Evolutionary conservation across 2,113 vertebrate species (phyloP).

Genomic region (Zingel zingel): DNA sequence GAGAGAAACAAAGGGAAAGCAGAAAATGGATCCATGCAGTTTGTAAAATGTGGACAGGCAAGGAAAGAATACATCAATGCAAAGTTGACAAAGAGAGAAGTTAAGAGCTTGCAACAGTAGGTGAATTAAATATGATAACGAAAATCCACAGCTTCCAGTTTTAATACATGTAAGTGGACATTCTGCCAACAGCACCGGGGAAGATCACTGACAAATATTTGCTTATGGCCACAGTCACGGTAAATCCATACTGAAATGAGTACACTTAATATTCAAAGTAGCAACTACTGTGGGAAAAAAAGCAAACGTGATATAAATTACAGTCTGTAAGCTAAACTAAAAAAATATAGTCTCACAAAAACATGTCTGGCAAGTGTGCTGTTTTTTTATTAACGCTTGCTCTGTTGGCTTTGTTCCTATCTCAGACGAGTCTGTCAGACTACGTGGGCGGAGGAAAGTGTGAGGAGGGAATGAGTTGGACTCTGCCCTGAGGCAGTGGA

Average conservation of each 20-base stretch:
- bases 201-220: slow-evolving; percentile 22
- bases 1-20: slow-evolving; percentile 68
- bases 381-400: slow-evolving; percentile 32
- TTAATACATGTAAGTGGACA: slow-evolving; percentile 14
- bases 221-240: slow-evolving; percentile 7
- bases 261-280: neutral
- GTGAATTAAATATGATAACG: slow-evolving; percentile 21
- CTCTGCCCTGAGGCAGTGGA: slow-evolving; percentile 67
- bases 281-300: neutral
- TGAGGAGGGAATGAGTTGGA: slow-evolving; percentile 62
- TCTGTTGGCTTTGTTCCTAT: slow-evolving; percentile 69
- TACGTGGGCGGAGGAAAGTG: slow-evolving; percentile 74
- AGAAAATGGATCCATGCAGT: slow-evolving; percentile 69
- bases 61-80: slow-evolving; percentile 24
- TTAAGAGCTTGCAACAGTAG: slow-evolving; percentile 11
- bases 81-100: slow-evolving; percentile 19
- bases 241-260: slow-evolving; percentile 26
- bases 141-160: slow-evolving; percentile 19
- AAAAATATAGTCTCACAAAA: slow-evolving; percentile 35
- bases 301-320: slow-evolving; percentile 21
- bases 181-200: slow-evolving; percentile 14
- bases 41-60: slow-evolving; percentile 46
- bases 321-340: slow-evolving; percentile 29
- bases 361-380: slow-evolving; percentile 19
- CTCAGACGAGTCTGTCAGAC: slow-evolving; percentile 68